Conservation (phyloP, 2,888 invertebrate species). For the Sphaerophoria rueppellii region DNA sequence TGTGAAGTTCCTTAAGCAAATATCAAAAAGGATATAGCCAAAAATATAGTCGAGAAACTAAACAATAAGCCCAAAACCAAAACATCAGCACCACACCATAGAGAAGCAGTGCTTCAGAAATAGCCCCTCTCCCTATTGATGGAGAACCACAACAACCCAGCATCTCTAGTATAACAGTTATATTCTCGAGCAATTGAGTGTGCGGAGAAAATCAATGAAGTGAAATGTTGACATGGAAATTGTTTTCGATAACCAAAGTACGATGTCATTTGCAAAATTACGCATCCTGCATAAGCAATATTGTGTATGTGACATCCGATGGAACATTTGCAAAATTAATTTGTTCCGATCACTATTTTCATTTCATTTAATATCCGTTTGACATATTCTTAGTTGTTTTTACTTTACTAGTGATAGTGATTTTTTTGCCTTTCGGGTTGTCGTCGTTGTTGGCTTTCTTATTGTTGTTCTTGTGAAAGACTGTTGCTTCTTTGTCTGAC, state of each 20-base stretch:
- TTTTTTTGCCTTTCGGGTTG: not conserved
- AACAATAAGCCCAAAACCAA: too few relatives aligned
- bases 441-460: not conserved
- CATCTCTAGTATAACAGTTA: not conserved
- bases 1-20: too few relatives aligned
- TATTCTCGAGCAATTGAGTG: not conserved
- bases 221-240: conserved; percentile 48
- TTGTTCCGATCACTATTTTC: conserved; percentile 41
- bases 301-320: conserved; percentile 41
- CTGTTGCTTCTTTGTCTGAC: not conserved
- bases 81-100: too few relatives aligned
- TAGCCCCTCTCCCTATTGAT: too few relatives aligned
- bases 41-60: too few relatives aligned
- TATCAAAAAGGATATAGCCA: too few relatives aligned
- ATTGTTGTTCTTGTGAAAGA: not conserved
- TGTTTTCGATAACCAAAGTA: conserved; percentile 45
- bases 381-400: conserved; percentile 14
- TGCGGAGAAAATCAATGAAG: conserved; percentile 42
- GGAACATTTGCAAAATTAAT: conserved; percentile 42
- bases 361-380: conserved; percentile 37
- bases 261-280: conserved; percentile 44
- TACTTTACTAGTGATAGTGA: not conserved
- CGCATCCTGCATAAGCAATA: conserved; percentile 46
- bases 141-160: not conserved
- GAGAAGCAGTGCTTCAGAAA: too few relatives aligned